Evolutionary conservation across 2,113 vertebrate genomes (phyloP).

Genomic region (Crotalus viridis): DNA sequence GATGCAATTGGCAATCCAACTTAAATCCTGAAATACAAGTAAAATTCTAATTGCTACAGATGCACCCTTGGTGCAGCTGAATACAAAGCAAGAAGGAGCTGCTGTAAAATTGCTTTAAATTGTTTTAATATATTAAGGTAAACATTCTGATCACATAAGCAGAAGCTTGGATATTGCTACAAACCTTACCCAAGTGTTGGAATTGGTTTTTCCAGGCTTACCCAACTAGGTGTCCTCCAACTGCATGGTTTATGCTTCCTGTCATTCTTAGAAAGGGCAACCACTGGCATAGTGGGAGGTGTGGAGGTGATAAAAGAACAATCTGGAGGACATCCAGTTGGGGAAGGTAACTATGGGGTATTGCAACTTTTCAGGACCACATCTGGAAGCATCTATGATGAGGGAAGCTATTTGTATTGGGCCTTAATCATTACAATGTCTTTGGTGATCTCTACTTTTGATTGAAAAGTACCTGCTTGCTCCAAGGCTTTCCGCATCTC

Average conservation of each 20-base stretch:
- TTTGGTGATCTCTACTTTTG: not conserved
- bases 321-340: not conserved
- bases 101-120: not conserved
- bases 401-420: not conserved
- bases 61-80: not conserved
- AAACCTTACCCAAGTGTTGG: not conserved
- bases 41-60: not conserved
- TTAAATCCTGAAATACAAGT: constrained; percentile 69
- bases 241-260: not conserved
- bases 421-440: not conserved
- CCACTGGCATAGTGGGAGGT: not conserved
- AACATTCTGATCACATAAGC: not conserved
- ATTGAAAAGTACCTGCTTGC: constrained; percentile 65
- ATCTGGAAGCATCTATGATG: not conserved
- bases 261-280: not conserved
- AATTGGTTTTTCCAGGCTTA: not conserved
- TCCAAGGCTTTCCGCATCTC: constrained; percentile 78
- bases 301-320: not conserved
- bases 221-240: not conserved
- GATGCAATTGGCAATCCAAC: constrained; percentile 70
- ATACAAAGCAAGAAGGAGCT: not conserved
- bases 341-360: not conserved
- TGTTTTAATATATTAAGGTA: not conserved
- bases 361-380: not conserved
- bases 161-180: not conserved